Conservation (phyloP, 2,797 vertebrate species). For the Gallinago solitaria region DNA sequence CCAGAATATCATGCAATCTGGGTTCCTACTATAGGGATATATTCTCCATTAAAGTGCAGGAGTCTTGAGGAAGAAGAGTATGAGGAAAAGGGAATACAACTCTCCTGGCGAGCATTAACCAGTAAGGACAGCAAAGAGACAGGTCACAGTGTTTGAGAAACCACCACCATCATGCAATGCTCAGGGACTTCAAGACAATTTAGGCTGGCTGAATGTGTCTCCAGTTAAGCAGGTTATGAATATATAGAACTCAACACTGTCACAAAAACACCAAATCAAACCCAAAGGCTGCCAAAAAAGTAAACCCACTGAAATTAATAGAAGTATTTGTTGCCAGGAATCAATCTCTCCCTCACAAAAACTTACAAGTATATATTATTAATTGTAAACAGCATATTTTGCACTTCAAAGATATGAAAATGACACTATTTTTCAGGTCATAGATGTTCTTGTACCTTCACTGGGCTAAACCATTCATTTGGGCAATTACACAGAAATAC, state of each 20-base stretch:
- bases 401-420: neutral
- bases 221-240: neutral
- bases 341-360: neutral
- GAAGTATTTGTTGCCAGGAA: neutral
- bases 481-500: neutral
- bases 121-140: neutral
- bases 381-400: neutral
- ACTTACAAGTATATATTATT: neutral
- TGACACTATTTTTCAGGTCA: neutral
- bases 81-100: neutral
- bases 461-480: neutral
- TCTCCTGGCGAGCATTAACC: neutral
- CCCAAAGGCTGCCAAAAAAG: neutral
- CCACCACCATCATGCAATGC: neutral
- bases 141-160: neutral
- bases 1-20: neutral
- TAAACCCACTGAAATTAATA: neutral
- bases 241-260: neutral
- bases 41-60: neutral
- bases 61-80: neutral
- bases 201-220: neutral
- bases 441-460: too few species aligned
- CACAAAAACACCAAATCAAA: neutral
- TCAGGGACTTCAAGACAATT: neutral
- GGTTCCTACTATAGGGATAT: fast-evolving